phyloP scores from a whole-genome alignment of 2,888 invertebrate species.

The Eristalinus aeneus region DNA sequence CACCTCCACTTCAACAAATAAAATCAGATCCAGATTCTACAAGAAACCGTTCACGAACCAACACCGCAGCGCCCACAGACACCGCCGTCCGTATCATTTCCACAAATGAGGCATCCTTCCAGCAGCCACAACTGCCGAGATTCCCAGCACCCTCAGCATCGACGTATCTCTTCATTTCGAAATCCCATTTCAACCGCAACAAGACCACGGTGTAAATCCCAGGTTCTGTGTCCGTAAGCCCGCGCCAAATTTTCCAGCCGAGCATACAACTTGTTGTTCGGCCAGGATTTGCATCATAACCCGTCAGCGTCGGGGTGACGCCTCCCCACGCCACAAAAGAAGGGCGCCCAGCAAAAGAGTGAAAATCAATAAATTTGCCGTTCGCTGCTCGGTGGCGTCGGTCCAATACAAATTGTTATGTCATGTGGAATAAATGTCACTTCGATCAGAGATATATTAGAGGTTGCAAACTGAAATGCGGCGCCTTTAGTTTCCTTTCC shows the following conservation, averaged over 20 bases:
- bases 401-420: slow-evolving; percentile 62
- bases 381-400: slow-evolving; percentile 27
- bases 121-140: background rate
- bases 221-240: background rate
- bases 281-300: background rate
- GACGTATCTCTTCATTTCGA: background rate
- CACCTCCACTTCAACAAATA: background rate
- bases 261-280: background rate
- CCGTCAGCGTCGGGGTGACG: background rate
- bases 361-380: slow-evolving; percentile 33
- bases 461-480: slow-evolving; percentile 34
- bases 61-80: background rate
- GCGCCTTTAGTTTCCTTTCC: slow-evolving; percentile 20
- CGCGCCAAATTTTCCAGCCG: background rate
- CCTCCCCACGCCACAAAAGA: no score
- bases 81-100: background rate
- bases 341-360: no score
- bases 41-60: background rate
- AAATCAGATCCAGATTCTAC: background rate
- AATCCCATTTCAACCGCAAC: background rate
- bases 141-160: background rate
- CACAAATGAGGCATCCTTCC: background rate
- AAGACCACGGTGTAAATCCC: background rate
- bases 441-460: slow-evolving; percentile 61
- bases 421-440: slow-evolving; percentile 64